Conservation (phyloP, 2,888 invertebrate genomes). For the Amphiduros pacificus region DNA sequence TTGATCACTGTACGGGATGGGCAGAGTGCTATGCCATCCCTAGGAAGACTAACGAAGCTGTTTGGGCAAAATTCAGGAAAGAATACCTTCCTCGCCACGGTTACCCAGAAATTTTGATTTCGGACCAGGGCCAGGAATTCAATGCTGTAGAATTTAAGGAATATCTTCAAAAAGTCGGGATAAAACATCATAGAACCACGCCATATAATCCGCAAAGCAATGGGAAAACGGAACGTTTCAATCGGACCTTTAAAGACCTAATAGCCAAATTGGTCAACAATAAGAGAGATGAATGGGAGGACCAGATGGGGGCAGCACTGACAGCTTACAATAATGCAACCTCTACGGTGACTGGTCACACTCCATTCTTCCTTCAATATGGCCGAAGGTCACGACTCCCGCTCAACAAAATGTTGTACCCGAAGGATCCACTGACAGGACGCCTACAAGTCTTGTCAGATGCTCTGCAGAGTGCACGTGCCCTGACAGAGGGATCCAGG, state of each 20-base stretch:
- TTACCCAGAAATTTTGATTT: background rate
- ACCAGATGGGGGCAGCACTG: background rate
- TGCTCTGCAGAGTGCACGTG: background rate
- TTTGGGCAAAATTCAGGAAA: background rate
- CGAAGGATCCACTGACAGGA: background rate
- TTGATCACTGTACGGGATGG: constrained; percentile 5
- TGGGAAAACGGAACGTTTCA: background rate
- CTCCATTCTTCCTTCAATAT: background rate
- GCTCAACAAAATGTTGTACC: background rate
- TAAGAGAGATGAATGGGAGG: background rate
- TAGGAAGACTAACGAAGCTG: background rate
- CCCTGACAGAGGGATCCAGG: background rate
- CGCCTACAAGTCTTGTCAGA: background rate
- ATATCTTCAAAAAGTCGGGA: background rate
- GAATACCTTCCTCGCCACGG: background rate
- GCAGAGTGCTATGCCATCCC: background rate
- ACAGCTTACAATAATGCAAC: background rate
- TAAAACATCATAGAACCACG: background rate
- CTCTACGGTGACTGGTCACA: background rate
- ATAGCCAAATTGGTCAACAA: background rate
- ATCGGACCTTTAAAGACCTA: background rate
- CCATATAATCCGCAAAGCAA: background rate
- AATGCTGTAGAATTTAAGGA: background rate
- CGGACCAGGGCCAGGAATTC: constrained; percentile 1
- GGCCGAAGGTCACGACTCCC: background rate